A percentile compares a stretch with the other conserved stretches of the same genome.
Evolutionary conservation across 2,888 invertebrate species (phyloP).

Genomic region (Pristionchus maxplancki): DNA sequence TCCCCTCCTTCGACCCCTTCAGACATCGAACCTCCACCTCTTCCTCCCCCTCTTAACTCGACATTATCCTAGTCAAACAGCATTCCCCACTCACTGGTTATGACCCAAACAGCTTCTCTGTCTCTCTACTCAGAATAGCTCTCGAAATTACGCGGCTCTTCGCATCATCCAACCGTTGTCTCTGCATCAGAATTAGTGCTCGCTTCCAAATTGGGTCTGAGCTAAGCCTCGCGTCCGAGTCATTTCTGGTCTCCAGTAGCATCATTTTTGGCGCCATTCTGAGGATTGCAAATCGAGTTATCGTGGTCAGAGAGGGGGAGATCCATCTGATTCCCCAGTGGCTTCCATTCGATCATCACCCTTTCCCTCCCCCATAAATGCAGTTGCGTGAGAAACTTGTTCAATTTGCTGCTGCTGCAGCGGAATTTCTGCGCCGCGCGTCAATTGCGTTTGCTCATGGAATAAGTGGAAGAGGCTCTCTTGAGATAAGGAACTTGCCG

Average conservation of each 20-base stretch:
- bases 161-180: too few relatives aligned
- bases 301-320: not conserved
- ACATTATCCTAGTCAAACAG: constrained; percentile 2
- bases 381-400: not conserved
- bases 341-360: not conserved
- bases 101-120: not conserved
- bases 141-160: not conserved
- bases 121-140: not conserved
- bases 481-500: not conserved
- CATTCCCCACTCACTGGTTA: not conserved
- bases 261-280: not conserved
- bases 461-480: not conserved
- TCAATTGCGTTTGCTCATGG: constrained; percentile 6
- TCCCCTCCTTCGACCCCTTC: not conserved
- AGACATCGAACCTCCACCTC: not conserved
- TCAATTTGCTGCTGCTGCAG: not conserved
- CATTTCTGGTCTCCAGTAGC: not conserved
- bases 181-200: not conserved
- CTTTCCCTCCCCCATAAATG: not conserved
- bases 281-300: not conserved
- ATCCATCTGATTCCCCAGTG: not conserved
- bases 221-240: not conserved
- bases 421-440: not conserved
- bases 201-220: not conserved
- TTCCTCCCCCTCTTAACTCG: not conserved